phyloP scores from a whole-genome alignment of 2,797 vertebrate genomes.

The Basileuterus tristriatus region DNA sequence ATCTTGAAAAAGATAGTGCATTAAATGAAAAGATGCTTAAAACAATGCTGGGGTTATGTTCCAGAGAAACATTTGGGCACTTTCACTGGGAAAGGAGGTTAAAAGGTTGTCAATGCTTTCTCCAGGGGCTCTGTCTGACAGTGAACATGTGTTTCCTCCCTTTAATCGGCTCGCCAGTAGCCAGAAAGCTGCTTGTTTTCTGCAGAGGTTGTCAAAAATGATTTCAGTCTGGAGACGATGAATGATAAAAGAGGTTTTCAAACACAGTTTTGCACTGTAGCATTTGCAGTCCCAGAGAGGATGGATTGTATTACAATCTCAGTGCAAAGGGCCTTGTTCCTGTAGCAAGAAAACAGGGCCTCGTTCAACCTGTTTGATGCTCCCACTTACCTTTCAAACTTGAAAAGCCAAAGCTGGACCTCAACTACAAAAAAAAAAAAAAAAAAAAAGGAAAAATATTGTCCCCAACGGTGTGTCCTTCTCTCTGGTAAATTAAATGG shows the following conservation, averaged over 20 bases:
- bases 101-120: conserved; percentile 88
- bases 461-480: background rate
- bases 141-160: conserved; percentile 92
- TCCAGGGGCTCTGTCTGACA: conserved; percentile 84
- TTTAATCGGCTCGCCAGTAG: conserved; percentile 89
- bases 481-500: background rate
- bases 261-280: conserved; percentile 83
- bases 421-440: background rate
- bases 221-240: conserved; percentile 85
- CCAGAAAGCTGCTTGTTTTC: conserved; percentile 86
- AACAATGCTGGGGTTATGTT: conserved; percentile 80
- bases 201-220: conserved; percentile 87
- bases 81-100: conserved; percentile 83
- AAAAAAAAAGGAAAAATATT: background rate
- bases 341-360: conserved; percentile 70
- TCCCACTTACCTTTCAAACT: conserved; percentile 60
- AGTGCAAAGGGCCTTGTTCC: conserved; percentile 77
- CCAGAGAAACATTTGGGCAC: conserved; percentile 81
- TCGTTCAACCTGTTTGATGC: conserved; percentile 77
- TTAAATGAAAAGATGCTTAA: conserved; percentile 80
- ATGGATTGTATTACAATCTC: conserved; percentile 82
- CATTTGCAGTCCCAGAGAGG: conserved; percentile 77
- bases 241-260: conserved; percentile 88
- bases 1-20: conserved; percentile 60
- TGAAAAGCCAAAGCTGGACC: conserved; percentile 41